phyloP scores from a whole-genome alignment of 2,797 vertebrate species.

The Toxotes lorentzi region DNA sequence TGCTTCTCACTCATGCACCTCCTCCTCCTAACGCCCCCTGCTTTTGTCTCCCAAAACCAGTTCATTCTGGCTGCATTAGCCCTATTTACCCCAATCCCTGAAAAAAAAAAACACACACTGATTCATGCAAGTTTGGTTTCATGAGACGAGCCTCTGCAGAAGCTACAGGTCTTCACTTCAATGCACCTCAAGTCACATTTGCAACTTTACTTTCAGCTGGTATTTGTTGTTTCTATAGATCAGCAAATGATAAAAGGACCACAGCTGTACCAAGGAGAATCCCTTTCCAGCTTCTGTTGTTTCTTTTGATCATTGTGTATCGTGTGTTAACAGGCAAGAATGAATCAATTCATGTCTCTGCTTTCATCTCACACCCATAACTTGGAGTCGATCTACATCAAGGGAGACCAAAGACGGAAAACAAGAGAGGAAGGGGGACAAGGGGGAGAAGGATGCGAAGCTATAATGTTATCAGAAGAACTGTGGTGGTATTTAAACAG shows the following conservation, averaged over 20 bases:
- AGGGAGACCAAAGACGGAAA: neutral
- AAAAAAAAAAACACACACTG: neutral
- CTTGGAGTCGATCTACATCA: conserved; percentile 31
- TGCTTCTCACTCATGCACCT: conserved; percentile 28
- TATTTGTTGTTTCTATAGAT: neutral
- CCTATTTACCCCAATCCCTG: conserved; percentile 42
- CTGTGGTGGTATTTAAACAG: conserved; percentile 18
- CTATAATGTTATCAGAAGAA: neutral
- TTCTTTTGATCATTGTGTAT: conserved; percentile 36
- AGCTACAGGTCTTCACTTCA: neutral
- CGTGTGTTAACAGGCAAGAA: conserved; percentile 16
- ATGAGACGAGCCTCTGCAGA: neutral
- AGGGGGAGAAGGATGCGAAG: neutral
- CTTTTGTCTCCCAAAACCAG: conserved; percentile 68
- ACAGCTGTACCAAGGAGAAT: neutral
- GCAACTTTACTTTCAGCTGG: neutral
- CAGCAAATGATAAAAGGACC: neutral
- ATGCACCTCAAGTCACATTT: neutral
- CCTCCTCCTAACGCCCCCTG: conserved; percentile 23
- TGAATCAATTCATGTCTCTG: conserved; percentile 11
- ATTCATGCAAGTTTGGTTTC: neutral
- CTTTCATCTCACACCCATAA: conserved; percentile 42
- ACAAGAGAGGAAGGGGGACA: neutral
- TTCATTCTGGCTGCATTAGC: conserved; percentile 68
- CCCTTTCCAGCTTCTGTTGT: conserved; percentile 7